Evolutionary conservation across 92 coral and sea anemone genomes (phyloP).

Genomic region (Siderastrea radians): DNA sequence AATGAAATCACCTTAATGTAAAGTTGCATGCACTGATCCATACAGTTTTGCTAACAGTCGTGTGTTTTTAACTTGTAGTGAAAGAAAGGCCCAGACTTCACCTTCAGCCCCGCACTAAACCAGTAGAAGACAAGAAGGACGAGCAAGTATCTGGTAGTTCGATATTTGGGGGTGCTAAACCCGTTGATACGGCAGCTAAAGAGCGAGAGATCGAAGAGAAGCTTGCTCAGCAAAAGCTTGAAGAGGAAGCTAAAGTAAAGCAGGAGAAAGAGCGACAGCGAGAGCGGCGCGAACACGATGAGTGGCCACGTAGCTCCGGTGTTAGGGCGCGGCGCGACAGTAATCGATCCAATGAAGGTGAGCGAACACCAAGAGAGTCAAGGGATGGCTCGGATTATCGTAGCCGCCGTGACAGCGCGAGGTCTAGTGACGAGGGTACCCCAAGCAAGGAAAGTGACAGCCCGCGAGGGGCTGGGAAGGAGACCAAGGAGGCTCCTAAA

Average conservation of each 20-base stretch:
- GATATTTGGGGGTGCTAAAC: slow-evolving; percentile 98
- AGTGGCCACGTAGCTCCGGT: slow-evolving; percentile 70
- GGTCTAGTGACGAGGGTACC: slow-evolving; percentile 73
- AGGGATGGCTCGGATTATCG: slow-evolving; percentile 64
- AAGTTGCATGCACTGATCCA: not conserved
- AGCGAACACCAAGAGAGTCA: slow-evolving; percentile 47
- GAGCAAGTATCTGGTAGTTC: slow-evolving; percentile 69
- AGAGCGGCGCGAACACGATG: slow-evolving; percentile 62
- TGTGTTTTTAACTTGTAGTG: slow-evolving; percentile 42
- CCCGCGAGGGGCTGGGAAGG: slow-evolving; percentile 35
- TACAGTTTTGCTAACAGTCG: not conserved
- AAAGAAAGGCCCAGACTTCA: slow-evolving; percentile 89
- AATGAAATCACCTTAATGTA: too few relatives aligned
- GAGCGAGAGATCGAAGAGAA: slow-evolving; percentile 96
- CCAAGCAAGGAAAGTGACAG: slow-evolving; percentile 38
- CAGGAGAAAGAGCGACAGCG: slow-evolving; percentile 64
- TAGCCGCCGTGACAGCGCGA: slow-evolving; percentile 78
- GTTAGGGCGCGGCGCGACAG: slow-evolving; percentile 77
- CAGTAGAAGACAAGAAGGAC: slow-evolving; percentile 63
- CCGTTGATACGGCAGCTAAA: slow-evolving; percentile 95
- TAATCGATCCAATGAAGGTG: slow-evolving; percentile 84
- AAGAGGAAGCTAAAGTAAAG: slow-evolving; percentile 71
- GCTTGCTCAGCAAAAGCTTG: slow-evolving; percentile 86
- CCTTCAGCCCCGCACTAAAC: slow-evolving; percentile 88
- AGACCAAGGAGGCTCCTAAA: slow-evolving; percentile 30